phyloP scores from a whole-genome alignment of 2,888 invertebrate genomes.

The Diachrysia chrysitis region DNA sequence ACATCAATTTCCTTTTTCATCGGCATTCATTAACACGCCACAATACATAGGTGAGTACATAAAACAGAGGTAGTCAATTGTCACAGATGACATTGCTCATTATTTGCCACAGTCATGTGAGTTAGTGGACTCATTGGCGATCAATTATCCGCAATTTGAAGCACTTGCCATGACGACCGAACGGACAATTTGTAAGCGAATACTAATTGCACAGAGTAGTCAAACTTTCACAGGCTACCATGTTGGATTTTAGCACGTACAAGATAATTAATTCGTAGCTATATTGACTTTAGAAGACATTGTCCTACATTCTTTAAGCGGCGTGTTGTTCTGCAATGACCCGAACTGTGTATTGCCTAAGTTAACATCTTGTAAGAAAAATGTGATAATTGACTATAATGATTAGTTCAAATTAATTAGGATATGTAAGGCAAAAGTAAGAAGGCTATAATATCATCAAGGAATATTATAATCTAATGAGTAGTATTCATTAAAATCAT shows the following conservation, averaged over 20 bases:
- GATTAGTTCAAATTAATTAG: too few species aligned
- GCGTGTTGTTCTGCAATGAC: slow-evolving; percentile 13
- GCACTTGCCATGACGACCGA: slow-evolving; percentile 78
- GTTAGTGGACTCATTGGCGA: slow-evolving; percentile 78
- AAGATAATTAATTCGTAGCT: slow-evolving; percentile 71
- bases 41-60: slow-evolving; percentile 35
- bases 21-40: slow-evolving; percentile 49
- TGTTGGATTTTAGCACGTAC: slow-evolving; percentile 65
- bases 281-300: slow-evolving; percentile 55
- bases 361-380: not conserved
- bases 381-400: not conserved
- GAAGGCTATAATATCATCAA: too few species aligned
- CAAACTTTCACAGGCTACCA: slow-evolving; percentile 69
- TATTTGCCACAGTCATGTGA: slow-evolving; percentile 75
- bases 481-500: too few species aligned
- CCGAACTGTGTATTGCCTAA: slow-evolving; percentile 34
- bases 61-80: slow-evolving; percentile 58
- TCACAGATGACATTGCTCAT: slow-evolving; percentile 62
- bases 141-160: slow-evolving; percentile 85
- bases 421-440: too few species aligned
- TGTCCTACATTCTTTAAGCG: slow-evolving; percentile 51
- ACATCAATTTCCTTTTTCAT: slow-evolving; percentile 51
- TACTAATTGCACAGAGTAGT: slow-evolving; percentile 83
- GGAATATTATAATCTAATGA: not conserved
- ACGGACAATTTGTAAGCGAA: slow-evolving; percentile 73